Conservation (phyloP, 2,797 vertebrate genomes). For the Amazonetta brasiliensis region DNA sequence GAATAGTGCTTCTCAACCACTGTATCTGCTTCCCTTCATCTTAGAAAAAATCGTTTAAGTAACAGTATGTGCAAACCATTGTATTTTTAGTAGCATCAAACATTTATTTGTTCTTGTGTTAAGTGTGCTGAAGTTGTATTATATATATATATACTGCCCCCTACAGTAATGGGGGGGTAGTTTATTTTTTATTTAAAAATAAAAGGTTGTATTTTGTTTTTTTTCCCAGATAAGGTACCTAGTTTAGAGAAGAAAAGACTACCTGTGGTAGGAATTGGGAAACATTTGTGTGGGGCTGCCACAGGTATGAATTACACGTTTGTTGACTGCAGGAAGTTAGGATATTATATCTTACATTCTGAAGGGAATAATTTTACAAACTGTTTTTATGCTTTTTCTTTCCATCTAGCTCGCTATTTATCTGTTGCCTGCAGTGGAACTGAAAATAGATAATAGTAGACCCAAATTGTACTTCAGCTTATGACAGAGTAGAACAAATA, state of each 20-base stretch:
- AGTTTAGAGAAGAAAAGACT: constrained; percentile 82
- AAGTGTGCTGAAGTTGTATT: background rate
- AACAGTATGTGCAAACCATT: background rate
- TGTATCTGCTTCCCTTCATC: background rate
- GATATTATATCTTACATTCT: background rate
- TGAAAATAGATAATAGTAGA: background rate
- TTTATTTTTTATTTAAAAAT: no score
- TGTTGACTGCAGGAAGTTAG: background rate
- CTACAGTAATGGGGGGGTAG: background rate
- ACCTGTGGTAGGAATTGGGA: constrained; percentile 91
- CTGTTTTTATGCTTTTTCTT: background rate
- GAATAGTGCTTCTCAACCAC: background rate
- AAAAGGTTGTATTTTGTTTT: background rate
- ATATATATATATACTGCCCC: background rate
- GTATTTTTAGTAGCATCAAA: background rate
- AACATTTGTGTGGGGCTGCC: constrained; percentile 93
- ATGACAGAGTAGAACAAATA: background rate
- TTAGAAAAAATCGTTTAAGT: background rate
- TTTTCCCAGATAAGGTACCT: constrained; percentile 85
- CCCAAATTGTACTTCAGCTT: background rate
- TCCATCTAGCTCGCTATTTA: background rate
- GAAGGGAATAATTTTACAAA: background rate
- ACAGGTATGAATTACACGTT: constrained; percentile 83
- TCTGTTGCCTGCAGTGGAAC: background rate
- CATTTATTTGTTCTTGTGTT: background rate